phyloP scores from a whole-genome alignment of 2,888 invertebrate genomes.

The Hanleya hanleyi region DNA sequence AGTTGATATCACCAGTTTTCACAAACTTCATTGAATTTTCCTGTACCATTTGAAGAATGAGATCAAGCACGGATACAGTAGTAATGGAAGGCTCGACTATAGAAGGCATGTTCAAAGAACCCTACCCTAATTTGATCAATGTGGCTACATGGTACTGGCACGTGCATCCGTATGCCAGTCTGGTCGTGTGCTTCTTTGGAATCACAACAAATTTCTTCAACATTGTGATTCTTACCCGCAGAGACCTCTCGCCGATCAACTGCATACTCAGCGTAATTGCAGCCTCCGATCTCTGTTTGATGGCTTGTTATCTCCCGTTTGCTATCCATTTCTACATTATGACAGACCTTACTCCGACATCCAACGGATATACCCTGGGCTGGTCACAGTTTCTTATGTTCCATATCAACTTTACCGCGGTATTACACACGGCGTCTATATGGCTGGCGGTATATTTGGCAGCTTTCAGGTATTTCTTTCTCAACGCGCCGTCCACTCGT shows the following conservation, averaged over 20 bases:
- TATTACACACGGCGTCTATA: constrained; percentile 92
- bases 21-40: too few species aligned
- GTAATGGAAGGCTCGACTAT: background rate
- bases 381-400: constrained; percentile 76
- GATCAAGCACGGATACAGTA: too few species aligned
- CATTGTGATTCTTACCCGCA: constrained; percentile 86
- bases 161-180: constrained; percentile 88
- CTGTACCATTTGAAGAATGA: too few species aligned
- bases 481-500: constrained; percentile 85
- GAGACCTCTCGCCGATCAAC: constrained; percentile 95
- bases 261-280: constrained; percentile 89
- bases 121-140: background rate
- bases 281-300: constrained; percentile 92
- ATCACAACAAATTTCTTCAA: constrained; percentile 92
- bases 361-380: constrained; percentile 57
- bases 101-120: background rate
- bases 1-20: too few species aligned
- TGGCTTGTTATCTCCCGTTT: constrained; percentile 91
- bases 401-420: constrained; percentile 91
- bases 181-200: constrained; percentile 91
- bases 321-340: constrained; percentile 79
- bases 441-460: constrained; percentile 93
- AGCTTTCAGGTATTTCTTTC: constrained; percentile 85
- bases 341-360: constrained; percentile 42
- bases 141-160: constrained; percentile 43